These are phyloP conservation scores for Episyrphus balteatus DNA, from an alignment of 1,140 invertebrate genomes.

Conservation along the genomic window DNA sequence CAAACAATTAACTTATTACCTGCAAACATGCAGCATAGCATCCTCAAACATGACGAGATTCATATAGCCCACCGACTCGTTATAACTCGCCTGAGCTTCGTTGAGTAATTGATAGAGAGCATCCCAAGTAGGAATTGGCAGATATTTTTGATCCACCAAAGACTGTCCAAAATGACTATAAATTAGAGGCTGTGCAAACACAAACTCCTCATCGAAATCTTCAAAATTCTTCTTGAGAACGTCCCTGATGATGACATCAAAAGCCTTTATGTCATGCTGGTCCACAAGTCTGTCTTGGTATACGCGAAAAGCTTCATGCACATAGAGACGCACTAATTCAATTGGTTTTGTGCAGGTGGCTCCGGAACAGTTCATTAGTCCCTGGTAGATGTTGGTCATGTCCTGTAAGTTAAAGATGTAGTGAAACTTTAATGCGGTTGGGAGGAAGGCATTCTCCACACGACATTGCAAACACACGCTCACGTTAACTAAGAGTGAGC, in stretches of 20 bases:
- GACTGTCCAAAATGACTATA: slow-evolving; percentile 88
- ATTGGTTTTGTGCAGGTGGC: slow-evolving; percentile 49
- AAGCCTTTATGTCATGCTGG: slow-evolving; percentile 62
- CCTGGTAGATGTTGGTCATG: slow-evolving; percentile 80
- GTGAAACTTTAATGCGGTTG: slow-evolving; percentile 91
- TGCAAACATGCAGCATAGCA: slow-evolving; percentile 84
- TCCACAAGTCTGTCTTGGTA: slow-evolving; percentile 85
- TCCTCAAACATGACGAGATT: slow-evolving; percentile 93
- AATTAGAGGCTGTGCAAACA: slow-evolving; percentile 67
- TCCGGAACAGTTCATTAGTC: slow-evolving; percentile 32
- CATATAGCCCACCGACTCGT: slow-evolving; percentile 79
- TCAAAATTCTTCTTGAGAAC: slow-evolving; percentile 81
- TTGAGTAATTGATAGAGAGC: slow-evolving; percentile 64
- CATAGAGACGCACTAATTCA: slow-evolving; percentile 71
- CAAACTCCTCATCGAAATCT: slow-evolving; percentile 54
- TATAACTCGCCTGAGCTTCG: slow-evolving; percentile 77
- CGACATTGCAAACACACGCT: slow-evolving; percentile 69
- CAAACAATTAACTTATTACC: slow-evolving; percentile 44
- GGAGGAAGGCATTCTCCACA: slow-evolving; percentile 66
- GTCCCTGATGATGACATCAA: slow-evolving; percentile 64
- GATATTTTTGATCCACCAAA: slow-evolving; percentile 85
- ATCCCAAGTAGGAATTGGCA: slow-evolving; percentile 62
- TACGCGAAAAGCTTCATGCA: slow-evolving; percentile 82
- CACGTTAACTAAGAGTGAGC: slow-evolving; percentile 55
- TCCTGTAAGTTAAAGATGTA: slow-evolving; percentile 91